Conservation (phyloP, 2,888 invertebrate species). For the Stratiomys singularior region DNA sequence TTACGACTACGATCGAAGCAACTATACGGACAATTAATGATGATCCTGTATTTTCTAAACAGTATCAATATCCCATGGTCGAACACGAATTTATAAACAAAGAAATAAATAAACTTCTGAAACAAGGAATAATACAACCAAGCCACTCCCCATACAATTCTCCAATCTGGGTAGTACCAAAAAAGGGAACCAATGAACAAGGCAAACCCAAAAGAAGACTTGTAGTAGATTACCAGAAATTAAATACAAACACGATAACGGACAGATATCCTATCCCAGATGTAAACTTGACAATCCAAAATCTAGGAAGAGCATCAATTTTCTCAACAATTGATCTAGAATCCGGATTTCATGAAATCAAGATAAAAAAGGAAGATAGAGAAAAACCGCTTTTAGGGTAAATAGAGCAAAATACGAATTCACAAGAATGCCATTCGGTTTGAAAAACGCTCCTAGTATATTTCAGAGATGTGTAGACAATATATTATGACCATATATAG, state of each 20-base stretch:
- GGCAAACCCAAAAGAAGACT: constrained; percentile 39
- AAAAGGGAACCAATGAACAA: constrained; percentile 35
- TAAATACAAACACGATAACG: background rate
- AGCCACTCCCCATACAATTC: constrained; percentile 47
- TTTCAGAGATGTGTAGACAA: constrained; percentile 15
- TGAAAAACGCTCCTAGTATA: too few relatives aligned
- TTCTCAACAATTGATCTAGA: constrained; percentile 50
- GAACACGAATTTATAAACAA: constrained; percentile 47
- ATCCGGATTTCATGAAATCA: constrained; percentile 47
- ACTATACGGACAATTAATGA: background rate
- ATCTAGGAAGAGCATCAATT: constrained; percentile 49
- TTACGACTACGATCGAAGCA: background rate
- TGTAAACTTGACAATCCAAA: constrained; percentile 47
- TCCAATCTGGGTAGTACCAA: constrained; percentile 47
- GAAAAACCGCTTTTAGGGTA: constrained; percentile 47
- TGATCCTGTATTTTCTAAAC: constrained; percentile 36
- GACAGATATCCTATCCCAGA: constrained; percentile 41
- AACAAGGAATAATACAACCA: constrained; percentile 37
- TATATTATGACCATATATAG: background rate
- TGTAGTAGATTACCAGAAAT: constrained; percentile 26
- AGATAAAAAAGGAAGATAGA: background rate
- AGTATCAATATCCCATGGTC: constrained; percentile 46
- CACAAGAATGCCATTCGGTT: too few relatives aligned
- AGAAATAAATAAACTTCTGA: constrained; percentile 40
- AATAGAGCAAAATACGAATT: constrained; percentile 50